Percentiles rank a stretch among this genome's conserved stretches.
Conservation (phyloP, 2,888 invertebrate species). For the Rhagonycha lutea region DNA sequence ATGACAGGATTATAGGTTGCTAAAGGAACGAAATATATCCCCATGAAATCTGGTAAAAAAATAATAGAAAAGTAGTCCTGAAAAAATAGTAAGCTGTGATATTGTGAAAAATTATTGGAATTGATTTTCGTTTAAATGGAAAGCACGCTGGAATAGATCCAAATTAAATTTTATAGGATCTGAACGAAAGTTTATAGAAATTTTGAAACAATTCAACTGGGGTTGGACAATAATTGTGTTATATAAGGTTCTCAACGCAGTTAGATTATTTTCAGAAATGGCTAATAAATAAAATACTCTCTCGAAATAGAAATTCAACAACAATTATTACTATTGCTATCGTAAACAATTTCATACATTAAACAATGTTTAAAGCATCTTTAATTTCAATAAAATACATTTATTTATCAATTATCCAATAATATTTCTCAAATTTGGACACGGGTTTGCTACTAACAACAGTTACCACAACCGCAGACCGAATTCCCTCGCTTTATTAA, state of each 20-base stretch:
- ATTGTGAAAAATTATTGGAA: neutral
- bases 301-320: neutral
- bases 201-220: neutral
- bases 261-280: too few species aligned
- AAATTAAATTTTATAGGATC: neutral
- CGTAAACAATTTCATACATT: neutral
- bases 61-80: conserved; percentile 13
- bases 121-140: neutral
- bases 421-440: neutral
- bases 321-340: neutral
- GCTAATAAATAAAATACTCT: too few species aligned
- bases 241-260: too few species aligned
- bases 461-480: neutral
- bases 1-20: conserved; percentile 30
- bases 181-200: neutral
- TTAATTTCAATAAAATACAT: neutral
- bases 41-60: conserved; percentile 10
- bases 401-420: neutral
- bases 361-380: neutral
- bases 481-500: conserved; percentile 13
- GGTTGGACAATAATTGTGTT: neutral
- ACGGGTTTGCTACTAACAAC: neutral
- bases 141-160: neutral
- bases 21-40: conserved; percentile 24
- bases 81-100: neutral